These are phyloP conservation scores for Turdus rufiventris DNA, from an alignment of 2,113 vertebrate genomes.

Conservation along the genomic window DNA sequence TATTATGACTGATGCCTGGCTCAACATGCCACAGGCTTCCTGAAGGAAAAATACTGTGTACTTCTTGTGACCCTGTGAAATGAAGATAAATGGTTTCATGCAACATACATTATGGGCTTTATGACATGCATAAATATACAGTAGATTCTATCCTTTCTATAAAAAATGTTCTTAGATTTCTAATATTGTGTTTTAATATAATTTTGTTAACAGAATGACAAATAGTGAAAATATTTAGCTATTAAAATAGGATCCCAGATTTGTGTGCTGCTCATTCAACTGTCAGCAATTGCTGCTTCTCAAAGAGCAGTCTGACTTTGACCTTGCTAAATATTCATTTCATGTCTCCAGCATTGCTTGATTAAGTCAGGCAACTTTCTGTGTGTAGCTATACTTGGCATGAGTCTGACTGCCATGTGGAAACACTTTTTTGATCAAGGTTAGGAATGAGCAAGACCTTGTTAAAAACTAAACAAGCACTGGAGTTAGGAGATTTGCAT, in stretches of 20 bases:
- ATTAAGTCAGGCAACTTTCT: slow-evolving; percentile 44
- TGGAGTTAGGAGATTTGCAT: slow-evolving; percentile 27
- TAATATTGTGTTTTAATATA: slow-evolving; percentile 56
- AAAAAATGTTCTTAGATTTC: slow-evolving; percentile 51
- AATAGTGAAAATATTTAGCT: slow-evolving; percentile 44
- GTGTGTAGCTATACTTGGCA: background rate
- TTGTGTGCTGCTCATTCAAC: slow-evolving; percentile 35
- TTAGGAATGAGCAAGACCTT: slow-evolving; percentile 54
- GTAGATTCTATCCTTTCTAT: slow-evolving; percentile 43
- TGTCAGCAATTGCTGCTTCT: slow-evolving; percentile 32
- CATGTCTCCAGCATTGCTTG: background rate
- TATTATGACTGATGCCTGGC: slow-evolving; percentile 36
- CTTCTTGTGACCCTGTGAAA: slow-evolving; percentile 69
- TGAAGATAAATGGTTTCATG: slow-evolving; percentile 67
- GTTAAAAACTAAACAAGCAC: slow-evolving; percentile 60
- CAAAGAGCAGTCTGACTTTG: slow-evolving; percentile 36
- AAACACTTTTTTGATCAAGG: slow-evolving; percentile 57
- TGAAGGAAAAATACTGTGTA: slow-evolving; percentile 61
- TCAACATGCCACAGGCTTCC: slow-evolving; percentile 43
- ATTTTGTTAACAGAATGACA: slow-evolving; percentile 60
- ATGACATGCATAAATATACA: slow-evolving; percentile 60
- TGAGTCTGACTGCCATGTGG: slow-evolving; percentile 27
- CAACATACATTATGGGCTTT: slow-evolving; percentile 68
- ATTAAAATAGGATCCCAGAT: slow-evolving; percentile 43
- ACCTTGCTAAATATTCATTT: slow-evolving; percentile 57